Conservation (phyloP, 23 tunicate genomes). For the Halocynthia aurantium region DNA sequence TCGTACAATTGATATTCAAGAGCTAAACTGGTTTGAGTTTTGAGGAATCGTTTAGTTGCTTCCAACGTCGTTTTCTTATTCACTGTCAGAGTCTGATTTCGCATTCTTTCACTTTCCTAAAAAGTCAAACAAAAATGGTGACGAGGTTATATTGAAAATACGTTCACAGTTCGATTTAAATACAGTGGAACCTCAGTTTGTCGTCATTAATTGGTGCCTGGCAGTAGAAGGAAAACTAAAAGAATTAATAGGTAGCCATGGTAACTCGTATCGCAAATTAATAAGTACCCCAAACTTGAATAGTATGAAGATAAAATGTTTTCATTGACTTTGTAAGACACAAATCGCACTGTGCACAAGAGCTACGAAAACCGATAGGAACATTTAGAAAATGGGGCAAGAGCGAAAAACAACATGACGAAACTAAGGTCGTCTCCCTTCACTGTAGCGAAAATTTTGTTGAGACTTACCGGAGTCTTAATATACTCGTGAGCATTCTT, state of each 20-base stretch:
- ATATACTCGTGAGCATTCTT: constrained; percentile 35
- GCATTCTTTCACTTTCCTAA: constrained; percentile 62
- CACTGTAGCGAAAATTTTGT: not conserved
- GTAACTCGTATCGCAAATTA: no score
- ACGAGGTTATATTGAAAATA: not conserved
- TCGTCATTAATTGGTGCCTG: no score
- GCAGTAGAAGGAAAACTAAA: no score
- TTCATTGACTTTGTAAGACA: not conserved
- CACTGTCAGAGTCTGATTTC: constrained; percentile 62
- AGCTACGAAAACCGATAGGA: no score
- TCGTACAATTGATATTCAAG: constrained; percentile 89
- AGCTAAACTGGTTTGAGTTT: constrained; percentile 52
- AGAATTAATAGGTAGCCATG: no score
- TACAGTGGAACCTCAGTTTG: no score
- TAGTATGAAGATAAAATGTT: not conserved
- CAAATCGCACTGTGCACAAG: no score
- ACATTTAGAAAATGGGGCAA: not conserved
- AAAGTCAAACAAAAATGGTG: not conserved
- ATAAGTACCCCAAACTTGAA: not conserved
- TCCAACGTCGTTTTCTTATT: constrained; percentile 48
- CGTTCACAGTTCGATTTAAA: no score
- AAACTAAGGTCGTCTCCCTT: no score
- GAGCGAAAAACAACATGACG: not conserved
- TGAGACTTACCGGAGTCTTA: constrained; percentile 56
- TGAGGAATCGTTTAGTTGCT: constrained; percentile 49